Evolutionary conservation across 2,113 vertebrate species (phyloP), one percentile per base, ranked within the genome.

Genomic region (Hyaena hyaena): DNA sequence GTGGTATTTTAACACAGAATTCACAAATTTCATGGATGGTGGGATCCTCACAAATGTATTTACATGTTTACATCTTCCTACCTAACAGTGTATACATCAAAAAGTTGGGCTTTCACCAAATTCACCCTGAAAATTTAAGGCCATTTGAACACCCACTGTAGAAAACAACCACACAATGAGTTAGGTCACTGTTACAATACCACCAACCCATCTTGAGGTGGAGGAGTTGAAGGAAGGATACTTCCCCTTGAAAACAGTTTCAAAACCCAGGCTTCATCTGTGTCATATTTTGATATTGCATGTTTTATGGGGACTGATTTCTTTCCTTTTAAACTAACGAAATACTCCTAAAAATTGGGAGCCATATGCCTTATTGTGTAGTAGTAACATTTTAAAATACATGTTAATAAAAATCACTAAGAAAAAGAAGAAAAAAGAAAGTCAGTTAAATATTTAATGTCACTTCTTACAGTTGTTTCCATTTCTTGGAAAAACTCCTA

Each of bases 401-500:
- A 76, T 93, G 79, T 92, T 92, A 98, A 98, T 88, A 97, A 98
- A 98, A 97, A 87, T 85, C 93, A 83, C 92, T 95, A 93, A 96
- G 87, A 74, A 91, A 96, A 93, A 85, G 81, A 94, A 90, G 28
- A 95, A 90, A 80, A 96, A 95, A 96, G 88, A 94, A 97, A 95
- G 19, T 61, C 53, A 88, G 84, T 93, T 96, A 95, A 95, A 96
- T 90, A 76, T 85, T 66, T 98, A 97, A 96, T 95, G 79, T 95
- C 69, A 81, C 55, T 93, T 90, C 93, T 96, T 98, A 85, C 88
- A 95, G 96, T 98, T 98, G 97, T 95, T 98, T 98, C 90, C 97
- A 98, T 98, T 96, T 97, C 92, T 88, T 98, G 94, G 96, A 98
- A 92, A 97, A 98, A 96, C 85, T 97, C 97, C 97, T 98, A 96